Evolutionary conservation across 2,888 invertebrate species (phyloP).

Genomic region (Drosophila tripunctata): DNA sequence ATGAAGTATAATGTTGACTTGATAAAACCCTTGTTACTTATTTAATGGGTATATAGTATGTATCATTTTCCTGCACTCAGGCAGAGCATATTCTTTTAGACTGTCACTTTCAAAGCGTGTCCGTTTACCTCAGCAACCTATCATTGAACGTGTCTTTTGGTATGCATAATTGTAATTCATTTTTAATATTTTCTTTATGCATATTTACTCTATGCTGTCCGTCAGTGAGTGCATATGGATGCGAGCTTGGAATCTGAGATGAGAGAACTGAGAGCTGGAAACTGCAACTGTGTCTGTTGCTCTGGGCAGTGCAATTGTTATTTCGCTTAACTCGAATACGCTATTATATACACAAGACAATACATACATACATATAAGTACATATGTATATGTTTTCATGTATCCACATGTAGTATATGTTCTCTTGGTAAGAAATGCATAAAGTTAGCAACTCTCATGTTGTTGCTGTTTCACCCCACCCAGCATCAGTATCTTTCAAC

Average conservation of each 20-base stretch:
- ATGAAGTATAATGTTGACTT: not conserved
- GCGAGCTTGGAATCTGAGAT: conserved; percentile 7
- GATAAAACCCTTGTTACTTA: not conserved
- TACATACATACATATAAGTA: not conserved
- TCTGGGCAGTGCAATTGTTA: conserved; percentile 47
- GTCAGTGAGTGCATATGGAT: conserved; percentile 10
- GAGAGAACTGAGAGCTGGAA: not conserved
- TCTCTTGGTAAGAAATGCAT: conserved; percentile 29
- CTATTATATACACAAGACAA: conserved; percentile 44
- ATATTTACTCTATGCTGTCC: conserved; percentile 54
- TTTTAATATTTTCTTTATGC: conserved; percentile 66
- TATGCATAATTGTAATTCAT: conserved; percentile 50
- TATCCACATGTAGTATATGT: not conserved
- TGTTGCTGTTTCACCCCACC: conserved; percentile 24
- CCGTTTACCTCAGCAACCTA: conserved; percentile 6
- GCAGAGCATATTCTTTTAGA: not conserved
- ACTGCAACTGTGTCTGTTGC: not conserved
- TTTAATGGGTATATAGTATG: not conserved
- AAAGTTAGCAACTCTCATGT: conserved; percentile 58
- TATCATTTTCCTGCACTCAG: conserved; percentile 5
- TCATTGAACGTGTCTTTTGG: conserved; percentile 18
- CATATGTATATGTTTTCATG: not conserved
- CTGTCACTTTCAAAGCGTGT: not conserved
- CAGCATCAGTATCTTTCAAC: conserved; percentile 19
- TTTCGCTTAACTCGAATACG: conserved; percentile 61